phyloP scores from a whole-genome alignment of 2,888 invertebrate genomes.

The Heliconius hortense region DNA sequence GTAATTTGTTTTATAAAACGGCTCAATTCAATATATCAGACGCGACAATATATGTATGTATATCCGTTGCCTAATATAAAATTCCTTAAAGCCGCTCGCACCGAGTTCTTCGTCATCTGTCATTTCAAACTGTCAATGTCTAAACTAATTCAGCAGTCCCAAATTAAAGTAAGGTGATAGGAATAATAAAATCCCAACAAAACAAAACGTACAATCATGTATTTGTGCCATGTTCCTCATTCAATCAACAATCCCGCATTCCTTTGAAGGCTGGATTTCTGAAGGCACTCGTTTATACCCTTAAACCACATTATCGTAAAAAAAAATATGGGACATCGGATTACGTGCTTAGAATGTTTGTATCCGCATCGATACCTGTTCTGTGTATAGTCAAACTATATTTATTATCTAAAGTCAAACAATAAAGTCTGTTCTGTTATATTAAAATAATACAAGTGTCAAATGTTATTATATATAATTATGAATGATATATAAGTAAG shows the following conservation, averaged over 20 bases:
- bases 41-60: conserved; percentile 37
- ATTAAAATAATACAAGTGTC: conserved; percentile 9
- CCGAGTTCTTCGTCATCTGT: conserved; percentile 26
- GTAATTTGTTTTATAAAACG: conserved; percentile 28
- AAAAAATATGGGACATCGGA: conserved; percentile 51
- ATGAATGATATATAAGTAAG: conserved; percentile 1
- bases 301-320: conserved; percentile 60
- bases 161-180: conserved; percentile 19
- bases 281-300: conserved; percentile 80
- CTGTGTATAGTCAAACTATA: conserved; percentile 10
- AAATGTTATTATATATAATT: conserved; percentile 4
- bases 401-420: conserved; percentile 22
- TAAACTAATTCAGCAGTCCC: conserved; percentile 32
- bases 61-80: conserved; percentile 22
- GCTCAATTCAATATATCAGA: conserved; percentile 38
- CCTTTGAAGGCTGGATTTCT: conserved; percentile 77
- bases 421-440: conserved; percentile 26
- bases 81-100: conserved; percentile 14
- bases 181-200: conserved; percentile 25
- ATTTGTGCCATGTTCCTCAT: conserved; percentile 59
- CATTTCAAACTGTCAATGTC: conserved; percentile 21
- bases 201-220: conserved; percentile 52
- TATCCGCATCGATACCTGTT: conserved; percentile 7
- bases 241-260: conserved; percentile 73
- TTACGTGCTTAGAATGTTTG: conserved; percentile 25